These are phyloP conservation scores for Sakesphorus luctuosus DNA, from an alignment of 2,113 vertebrate species.

Conservation along the genomic window DNA sequence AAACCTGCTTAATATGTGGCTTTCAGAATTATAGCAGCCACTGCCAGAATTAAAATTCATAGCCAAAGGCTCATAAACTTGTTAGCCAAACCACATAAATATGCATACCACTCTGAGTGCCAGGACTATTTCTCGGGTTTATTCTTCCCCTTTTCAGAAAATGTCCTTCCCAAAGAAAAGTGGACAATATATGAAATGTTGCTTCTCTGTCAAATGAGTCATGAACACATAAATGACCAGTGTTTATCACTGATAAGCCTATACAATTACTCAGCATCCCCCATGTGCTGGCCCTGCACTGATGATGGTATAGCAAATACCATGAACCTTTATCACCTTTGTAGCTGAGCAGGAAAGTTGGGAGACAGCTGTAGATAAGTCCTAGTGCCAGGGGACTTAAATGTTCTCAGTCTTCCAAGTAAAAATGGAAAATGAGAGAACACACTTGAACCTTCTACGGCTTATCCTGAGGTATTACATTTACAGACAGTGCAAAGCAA, in stretches of 20 bases:
- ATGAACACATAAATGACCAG: neutral
- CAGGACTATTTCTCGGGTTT: neutral
- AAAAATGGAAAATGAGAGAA: neutral
- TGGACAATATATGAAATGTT: neutral
- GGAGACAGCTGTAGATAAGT: neutral
- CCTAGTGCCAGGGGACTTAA: neutral
- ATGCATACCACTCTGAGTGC: neutral
- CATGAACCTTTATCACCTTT: neutral
- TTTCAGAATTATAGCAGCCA: neutral
- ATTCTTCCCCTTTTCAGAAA: neutral
- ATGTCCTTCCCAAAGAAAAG: slow-evolving; percentile 13
- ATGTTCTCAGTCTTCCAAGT: neutral
- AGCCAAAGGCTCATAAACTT: slow-evolving; percentile 29
- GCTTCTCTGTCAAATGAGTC: neutral
- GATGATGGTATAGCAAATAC: neutral
- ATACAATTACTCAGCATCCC: neutral
- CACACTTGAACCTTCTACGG: neutral
- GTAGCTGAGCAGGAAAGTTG: neutral
- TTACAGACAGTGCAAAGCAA: neutral
- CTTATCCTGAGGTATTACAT: neutral
- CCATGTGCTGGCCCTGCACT: rapidly evolving
- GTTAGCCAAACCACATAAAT: slow-evolving; percentile 31
- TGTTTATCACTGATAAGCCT: slow-evolving; percentile 47
- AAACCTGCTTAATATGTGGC: neutral
- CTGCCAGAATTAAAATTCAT: slow-evolving; percentile 30